A percentile compares a stretch with the other conserved stretches of the same genome.
Conservation (phyloP, 2,888 invertebrate genomes). For the Heliconius cydno region DNA sequence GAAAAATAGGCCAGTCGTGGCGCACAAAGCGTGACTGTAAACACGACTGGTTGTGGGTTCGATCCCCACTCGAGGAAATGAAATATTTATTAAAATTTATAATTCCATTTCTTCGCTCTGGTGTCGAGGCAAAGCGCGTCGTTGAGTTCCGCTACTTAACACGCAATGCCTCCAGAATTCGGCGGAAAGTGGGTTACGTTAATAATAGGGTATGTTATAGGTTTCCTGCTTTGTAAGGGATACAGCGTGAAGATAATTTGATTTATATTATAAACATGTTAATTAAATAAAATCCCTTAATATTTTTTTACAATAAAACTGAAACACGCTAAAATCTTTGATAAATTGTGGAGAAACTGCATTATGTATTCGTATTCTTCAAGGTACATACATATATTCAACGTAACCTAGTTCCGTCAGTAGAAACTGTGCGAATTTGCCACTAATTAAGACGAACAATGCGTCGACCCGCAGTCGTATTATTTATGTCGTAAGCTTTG, state of each 20-base stretch:
- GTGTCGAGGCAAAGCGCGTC: too few relatives aligned
- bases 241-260: neutral
- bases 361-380: conserved; percentile 27
- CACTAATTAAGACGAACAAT: conserved; percentile 55
- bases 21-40: too few relatives aligned
- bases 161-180: too few relatives aligned
- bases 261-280: neutral
- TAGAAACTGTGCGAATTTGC: conserved; percentile 46
- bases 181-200: too few relatives aligned
- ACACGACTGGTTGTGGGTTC: too few relatives aligned
- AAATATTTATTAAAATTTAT: too few relatives aligned
- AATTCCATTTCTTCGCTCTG: too few relatives aligned
- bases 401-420: conserved; percentile 30
- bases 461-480: conserved; percentile 51
- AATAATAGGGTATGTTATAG: too few relatives aligned
- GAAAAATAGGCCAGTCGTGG: too few relatives aligned
- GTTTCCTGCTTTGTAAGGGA: too few relatives aligned
- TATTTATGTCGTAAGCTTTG: conserved; percentile 66
- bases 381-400: conserved; percentile 31
- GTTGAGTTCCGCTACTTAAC: too few relatives aligned
- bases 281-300: neutral
- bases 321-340: neutral
- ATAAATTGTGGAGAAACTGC: conserved; percentile 17
- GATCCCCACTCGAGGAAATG: too few relatives aligned
- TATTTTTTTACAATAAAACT: neutral